phyloP scores from a whole-genome alignment of 37 sponge, comb jelly and placozoan species.

The Agelas oroides region DNA sequence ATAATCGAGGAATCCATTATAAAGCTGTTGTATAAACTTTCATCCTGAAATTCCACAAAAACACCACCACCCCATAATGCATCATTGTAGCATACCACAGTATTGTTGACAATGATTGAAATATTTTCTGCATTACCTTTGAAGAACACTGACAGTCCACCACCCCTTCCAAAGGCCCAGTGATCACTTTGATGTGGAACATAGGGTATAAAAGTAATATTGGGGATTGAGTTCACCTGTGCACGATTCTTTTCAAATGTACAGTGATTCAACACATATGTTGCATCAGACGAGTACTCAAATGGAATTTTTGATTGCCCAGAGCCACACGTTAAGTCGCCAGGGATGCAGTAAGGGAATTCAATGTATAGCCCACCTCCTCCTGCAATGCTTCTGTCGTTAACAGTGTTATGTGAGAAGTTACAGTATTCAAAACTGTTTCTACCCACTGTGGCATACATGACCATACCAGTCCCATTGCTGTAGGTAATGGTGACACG shows the following conservation, averaged over 20 bases:
- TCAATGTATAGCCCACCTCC: slow-evolving; percentile 28
- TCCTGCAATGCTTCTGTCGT: background rate
- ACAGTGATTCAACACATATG: slow-evolving; percentile 28
- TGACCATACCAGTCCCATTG: slow-evolving; percentile 53
- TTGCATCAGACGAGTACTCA: background rate
- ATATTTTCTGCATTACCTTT: slow-evolving; percentile 38
- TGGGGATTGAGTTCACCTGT: background rate
- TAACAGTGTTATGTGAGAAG: slow-evolving; percentile 1
- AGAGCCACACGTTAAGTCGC: background rate
- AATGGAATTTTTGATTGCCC: background rate
- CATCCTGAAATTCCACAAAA: slow-evolving; percentile 53
- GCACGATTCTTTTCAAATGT: slow-evolving; percentile 32
- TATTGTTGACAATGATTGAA: background rate
- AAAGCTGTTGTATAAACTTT: slow-evolving; percentile 12
- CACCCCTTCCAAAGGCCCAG: slow-evolving; percentile 51
- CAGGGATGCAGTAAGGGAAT: slow-evolving; percentile 27
- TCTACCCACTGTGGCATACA: slow-evolving; percentile 32
- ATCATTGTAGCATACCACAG: slow-evolving; percentile 17
- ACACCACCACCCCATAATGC: slow-evolving; percentile 67
- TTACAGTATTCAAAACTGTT: slow-evolving; percentile 18
- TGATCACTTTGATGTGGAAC: background rate
- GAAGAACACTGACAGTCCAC: slow-evolving; percentile 49
- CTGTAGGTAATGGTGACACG: slow-evolving; percentile 10
- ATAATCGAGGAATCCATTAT: background rate
- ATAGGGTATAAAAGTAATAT: no score